Evolutionary conservation across 2,797 vertebrate genomes (phyloP), one percentile per base, ranked within the genome.

Genomic region (Crenichthys baileyi): DNA sequence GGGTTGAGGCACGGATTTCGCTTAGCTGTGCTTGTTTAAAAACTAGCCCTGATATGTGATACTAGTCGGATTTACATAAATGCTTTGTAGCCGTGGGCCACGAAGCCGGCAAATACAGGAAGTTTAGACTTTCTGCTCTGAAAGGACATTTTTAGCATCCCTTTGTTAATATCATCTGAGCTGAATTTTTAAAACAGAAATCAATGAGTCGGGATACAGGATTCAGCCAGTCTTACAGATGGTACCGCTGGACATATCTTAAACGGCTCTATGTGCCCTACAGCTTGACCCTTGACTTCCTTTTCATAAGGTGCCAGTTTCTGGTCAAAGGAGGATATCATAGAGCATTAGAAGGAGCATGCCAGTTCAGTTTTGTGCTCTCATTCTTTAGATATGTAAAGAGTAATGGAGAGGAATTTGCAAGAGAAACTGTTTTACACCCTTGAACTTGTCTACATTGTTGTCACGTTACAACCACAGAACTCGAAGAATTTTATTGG

Each of bases 41-140:
- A 91, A 88, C 82, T 79, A 90, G 85, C 24, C 60, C 86, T 83
- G 94, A 91, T 80, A 90, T 78, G 73, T 76, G 85, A 92, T 93
- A 87, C 90, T 3, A 44, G 76, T 78, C 83, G 85, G 84, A 90
- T 91, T 91, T 87, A 83, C 82, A 85, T 81, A 74, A 90, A 90
- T 83, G 81, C 87, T 89, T 89, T 89, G 81, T 75, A 83, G 82
- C n/a, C 48, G 78, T 67, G 73, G 82, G 84, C 29, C 87, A 84
- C 72, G 82, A 4, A 78, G 44, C 75, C 82, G 78, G 80, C 83
- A 83, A 90, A 85, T 90, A 85, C 92, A 91, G 55, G 58, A 74
- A 78, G 72, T 24, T 56, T 61, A 84, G 56, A 67, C 78, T 78
- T 75, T 85, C 78, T 70, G 73, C 76, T 79, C 36, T 76, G 80